A percentile compares a stretch with the other conserved stretches of the same genome.
These are phyloP conservation scores for Macrosoma leucophasiata DNA, from an alignment of 2,888 invertebrate genomes.

Conservation along the genomic window DNA sequence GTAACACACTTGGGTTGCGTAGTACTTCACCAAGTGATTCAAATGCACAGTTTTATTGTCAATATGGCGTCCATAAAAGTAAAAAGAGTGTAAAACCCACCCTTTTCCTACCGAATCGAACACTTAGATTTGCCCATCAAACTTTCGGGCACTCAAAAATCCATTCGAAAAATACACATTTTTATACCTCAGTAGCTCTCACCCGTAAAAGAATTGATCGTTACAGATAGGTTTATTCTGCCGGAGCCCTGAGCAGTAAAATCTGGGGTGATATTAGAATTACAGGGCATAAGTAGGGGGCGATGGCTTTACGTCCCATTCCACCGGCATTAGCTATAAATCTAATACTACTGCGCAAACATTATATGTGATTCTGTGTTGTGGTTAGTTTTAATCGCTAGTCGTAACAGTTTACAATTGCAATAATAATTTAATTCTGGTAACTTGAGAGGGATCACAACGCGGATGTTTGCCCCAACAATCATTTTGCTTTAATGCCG, in stretches of 20 bases:
- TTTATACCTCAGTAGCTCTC: slow-evolving; percentile 40
- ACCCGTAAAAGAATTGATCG: slow-evolving; percentile 46
- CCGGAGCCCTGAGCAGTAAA: slow-evolving; percentile 35
- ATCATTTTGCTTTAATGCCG: slow-evolving; percentile 43
- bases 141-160: slow-evolving; percentile 71
- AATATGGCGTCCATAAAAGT: slow-evolving; percentile 58
- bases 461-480: slow-evolving; percentile 43
- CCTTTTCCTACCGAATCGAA: slow-evolving; percentile 58
- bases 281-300: no score
- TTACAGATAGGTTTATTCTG: slow-evolving; percentile 46
- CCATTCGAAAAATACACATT: slow-evolving; percentile 71
- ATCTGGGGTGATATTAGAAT: slow-evolving; percentile 44
- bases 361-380: slow-evolving; percentile 32
- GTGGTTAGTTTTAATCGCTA: slow-evolving; percentile 64
- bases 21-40: slow-evolving; percentile 44
- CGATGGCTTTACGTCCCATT: slow-evolving; percentile 43
- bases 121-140: slow-evolving; percentile 71
- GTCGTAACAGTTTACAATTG: slow-evolving; percentile 66
- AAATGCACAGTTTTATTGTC: slow-evolving; percentile 59
- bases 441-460: slow-evolving; percentile 50
- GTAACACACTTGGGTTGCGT: no score
- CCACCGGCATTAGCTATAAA: slow-evolving; percentile 53
- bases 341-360: slow-evolving; percentile 32
- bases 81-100: slow-evolving; percentile 59
- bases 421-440: slow-evolving; percentile 68